Percentiles rank a stretch among this genome's conserved stretches.
Conservation (phyloP, 1,140 invertebrate species). For the Apolygus lucorum region DNA sequence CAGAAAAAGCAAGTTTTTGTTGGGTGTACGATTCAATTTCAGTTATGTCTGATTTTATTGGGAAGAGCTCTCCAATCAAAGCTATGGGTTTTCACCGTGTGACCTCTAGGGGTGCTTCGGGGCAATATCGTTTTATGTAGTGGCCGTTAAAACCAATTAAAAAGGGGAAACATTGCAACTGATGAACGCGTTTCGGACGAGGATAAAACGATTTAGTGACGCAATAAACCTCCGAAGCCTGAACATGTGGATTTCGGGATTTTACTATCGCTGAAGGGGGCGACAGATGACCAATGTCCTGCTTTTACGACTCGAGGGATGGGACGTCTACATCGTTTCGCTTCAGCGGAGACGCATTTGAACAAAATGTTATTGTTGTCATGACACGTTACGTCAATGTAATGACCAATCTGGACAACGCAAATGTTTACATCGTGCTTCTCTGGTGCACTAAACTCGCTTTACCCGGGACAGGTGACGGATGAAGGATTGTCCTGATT, state of each 20-base stretch:
- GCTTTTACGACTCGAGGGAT: background rate
- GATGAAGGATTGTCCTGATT: too few relatives aligned
- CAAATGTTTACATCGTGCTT: too few relatives aligned
- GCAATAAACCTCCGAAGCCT: conserved; percentile 11
- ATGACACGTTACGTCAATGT: too few relatives aligned
- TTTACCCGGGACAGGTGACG: too few relatives aligned
- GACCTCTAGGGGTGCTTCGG: background rate
- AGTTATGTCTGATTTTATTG: conserved; percentile 12
- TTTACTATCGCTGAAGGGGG: background rate
- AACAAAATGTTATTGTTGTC: background rate
- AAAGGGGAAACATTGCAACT: background rate
- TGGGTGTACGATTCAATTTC: too few relatives aligned
- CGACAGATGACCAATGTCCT: background rate
- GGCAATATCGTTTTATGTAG: conserved; percentile 8
- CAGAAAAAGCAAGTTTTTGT: too few relatives aligned
- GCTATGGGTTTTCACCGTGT: too few relatives aligned
- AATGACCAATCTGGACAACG: too few relatives aligned
- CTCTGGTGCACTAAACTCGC: too few relatives aligned
- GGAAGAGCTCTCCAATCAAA: background rate
- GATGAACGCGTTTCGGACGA: background rate
- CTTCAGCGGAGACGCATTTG: background rate
- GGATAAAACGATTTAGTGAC: conserved; percentile 7
- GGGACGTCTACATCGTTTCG: background rate
- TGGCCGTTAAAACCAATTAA: background rate
- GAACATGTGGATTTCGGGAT: conserved; percentile 13